These are phyloP conservation scores for Pelobates cultripes DNA, from an alignment of 2,797 vertebrate species.

Conservation along the genomic window DNA sequence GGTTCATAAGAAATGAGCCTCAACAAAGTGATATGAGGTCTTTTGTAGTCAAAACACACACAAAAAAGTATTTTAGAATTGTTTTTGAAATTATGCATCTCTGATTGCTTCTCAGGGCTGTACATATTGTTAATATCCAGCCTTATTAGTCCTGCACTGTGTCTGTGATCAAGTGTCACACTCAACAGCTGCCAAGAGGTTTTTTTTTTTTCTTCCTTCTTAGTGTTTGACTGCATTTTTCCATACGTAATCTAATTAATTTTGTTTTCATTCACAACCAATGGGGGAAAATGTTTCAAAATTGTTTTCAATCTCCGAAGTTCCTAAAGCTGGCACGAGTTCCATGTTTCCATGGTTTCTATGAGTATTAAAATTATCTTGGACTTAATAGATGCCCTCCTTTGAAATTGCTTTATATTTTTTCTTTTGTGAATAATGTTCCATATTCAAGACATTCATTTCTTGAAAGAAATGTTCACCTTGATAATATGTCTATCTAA, in stretches of 20 bases:
- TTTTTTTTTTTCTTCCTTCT: conserved; percentile 11
- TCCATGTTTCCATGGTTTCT: conserved; percentile 44
- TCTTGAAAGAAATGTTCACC: neutral
- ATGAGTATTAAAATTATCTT: conserved; percentile 32
- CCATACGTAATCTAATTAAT: conserved; percentile 51
- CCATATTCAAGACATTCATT: neutral
- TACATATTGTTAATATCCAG: conserved; percentile 5
- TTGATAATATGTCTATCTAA: neutral
- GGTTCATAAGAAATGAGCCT: conserved; percentile 17
- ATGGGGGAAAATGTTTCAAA: conserved; percentile 43
- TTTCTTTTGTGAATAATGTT: neutral
- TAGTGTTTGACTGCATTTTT: conserved; percentile 34
- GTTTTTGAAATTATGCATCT: neutral
- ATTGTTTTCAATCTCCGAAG: conserved; percentile 31
- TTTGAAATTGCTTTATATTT: neutral
- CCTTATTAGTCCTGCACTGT: conserved; percentile 26
- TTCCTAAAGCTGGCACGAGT: conserved; percentile 39
- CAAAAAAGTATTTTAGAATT: conserved; percentile 9
- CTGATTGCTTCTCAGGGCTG: conserved; percentile 9
- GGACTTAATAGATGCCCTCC: conserved; percentile 17
- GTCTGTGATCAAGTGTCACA: conserved; percentile 15
- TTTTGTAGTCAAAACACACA: conserved; percentile 18
- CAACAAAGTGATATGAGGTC: conserved; percentile 12
- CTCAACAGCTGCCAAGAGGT: conserved; percentile 31
- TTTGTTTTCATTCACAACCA: conserved; percentile 51